Conservation (phyloP, 2,797 vertebrate genomes). For the Gymnopithys bicolor region DNA sequence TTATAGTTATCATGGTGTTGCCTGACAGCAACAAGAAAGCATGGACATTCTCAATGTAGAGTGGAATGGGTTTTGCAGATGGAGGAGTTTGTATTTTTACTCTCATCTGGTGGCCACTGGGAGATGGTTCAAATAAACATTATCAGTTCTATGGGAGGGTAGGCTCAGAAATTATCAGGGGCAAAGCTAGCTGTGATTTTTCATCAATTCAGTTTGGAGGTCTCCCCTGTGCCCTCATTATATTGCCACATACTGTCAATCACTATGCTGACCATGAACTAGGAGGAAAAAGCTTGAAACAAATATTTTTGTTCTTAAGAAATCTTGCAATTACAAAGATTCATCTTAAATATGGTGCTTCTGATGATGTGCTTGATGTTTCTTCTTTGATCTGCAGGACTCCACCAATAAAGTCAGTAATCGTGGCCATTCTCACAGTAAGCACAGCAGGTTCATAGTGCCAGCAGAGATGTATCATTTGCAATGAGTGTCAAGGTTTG, state of each 20-base stretch:
- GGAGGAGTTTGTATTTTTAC: not conserved
- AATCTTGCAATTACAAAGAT: slow-evolving; percentile 3
- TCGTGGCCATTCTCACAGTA: not conserved
- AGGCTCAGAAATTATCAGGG: not conserved
- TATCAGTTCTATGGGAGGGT: not conserved
- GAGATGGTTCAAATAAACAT: not conserved
- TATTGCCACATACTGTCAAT: not conserved
- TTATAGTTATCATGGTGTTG: rapidly evolving
- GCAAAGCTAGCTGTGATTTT: not conserved
- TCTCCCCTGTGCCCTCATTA: not conserved
- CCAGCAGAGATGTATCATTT: slow-evolving; percentile 30
- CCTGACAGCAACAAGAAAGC: not conserved
- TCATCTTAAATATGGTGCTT: not conserved
- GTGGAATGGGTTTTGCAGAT: not conserved
- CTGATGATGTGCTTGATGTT: slow-evolving; percentile 8
- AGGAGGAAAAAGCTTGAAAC: not conserved
- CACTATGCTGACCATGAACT: not conserved
- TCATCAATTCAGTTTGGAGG: not conserved
- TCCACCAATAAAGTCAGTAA: slow-evolving; percentile 15
- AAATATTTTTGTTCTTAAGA: slow-evolving; percentile 15
- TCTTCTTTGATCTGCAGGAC: slow-evolving; percentile 34
- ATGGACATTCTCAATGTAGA: rapidly evolving
- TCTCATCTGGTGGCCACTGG: not conserved
- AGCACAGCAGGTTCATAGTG: slow-evolving; percentile 35
- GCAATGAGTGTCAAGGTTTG: slow-evolving; percentile 18